phyloP scores from a whole-genome alignment of 2,113 vertebrate species.

The Naja naja region DNA sequence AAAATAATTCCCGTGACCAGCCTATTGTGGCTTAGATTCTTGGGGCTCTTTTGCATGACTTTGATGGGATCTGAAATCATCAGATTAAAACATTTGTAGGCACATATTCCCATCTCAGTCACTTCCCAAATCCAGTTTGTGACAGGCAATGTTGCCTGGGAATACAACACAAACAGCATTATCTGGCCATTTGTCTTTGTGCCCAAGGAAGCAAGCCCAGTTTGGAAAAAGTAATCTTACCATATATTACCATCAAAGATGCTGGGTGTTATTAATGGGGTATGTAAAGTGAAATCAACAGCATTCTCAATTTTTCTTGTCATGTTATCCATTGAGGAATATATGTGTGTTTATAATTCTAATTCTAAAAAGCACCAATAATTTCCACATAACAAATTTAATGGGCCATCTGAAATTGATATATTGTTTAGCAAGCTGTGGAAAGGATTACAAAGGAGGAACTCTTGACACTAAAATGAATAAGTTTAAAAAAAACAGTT shows the following conservation, averaged over 20 bases:
- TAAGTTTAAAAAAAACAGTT: too few species aligned
- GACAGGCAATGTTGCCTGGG: not conserved
- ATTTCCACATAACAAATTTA: constrained; percentile 11
- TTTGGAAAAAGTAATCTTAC: not conserved
- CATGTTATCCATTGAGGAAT: not conserved
- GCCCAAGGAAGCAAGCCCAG: not conserved
- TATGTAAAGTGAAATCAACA: constrained; percentile 8
- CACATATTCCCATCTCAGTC: not conserved
- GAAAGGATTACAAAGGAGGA: constrained; percentile 5
- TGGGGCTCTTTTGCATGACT: not conserved
- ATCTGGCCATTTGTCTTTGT: not conserved
- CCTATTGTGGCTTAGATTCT: not conserved
- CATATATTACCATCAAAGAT: not conserved
- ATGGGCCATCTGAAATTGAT: constrained; percentile 1
- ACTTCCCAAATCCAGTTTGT: not conserved
- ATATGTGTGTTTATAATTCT: not conserved
- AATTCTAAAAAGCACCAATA: constrained; percentile 12
- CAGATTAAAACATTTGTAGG: not conserved
- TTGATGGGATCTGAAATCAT: not conserved
- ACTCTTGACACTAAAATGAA: not conserved
- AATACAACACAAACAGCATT: not conserved
- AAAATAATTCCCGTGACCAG: not conserved
- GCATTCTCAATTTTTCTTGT: not conserved
- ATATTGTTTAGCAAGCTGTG: constrained; percentile 4
- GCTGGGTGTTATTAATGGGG: not conserved